Conservation (phyloP, 2,797 vertebrate species). For the Gobionotothen gibberifrons region DNA sequence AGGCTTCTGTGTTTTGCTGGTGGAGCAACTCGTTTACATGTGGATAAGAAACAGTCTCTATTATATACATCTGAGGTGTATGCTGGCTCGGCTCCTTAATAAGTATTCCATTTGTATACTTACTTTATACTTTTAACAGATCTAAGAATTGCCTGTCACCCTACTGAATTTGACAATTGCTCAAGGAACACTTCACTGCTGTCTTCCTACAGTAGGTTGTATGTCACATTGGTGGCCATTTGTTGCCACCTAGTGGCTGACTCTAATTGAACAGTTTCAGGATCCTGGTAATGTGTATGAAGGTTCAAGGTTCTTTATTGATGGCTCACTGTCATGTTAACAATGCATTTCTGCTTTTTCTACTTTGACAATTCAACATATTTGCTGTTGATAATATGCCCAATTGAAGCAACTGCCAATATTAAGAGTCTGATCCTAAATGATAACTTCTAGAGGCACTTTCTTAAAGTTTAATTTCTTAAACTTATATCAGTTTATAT, state of each 20-base stretch:
- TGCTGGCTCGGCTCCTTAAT: background rate
- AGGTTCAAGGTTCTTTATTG: no score
- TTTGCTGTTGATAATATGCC: background rate
- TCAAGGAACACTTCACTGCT: background rate
- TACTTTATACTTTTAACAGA: background rate
- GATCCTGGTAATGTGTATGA: background rate
- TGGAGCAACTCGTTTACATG: conserved; percentile 13
- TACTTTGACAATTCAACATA: background rate
- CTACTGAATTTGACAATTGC: background rate
- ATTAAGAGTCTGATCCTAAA: background rate
- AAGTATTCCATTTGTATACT: background rate
- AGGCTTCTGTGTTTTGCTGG: conserved; percentile 2
- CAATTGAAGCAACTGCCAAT: background rate
- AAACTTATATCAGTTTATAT: background rate
- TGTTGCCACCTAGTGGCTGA: conserved; percentile 52
- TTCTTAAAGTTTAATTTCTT: background rate
- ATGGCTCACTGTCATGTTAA: background rate
- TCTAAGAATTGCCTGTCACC: background rate
- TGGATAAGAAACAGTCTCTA: conserved; percentile 3
- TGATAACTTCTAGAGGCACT: background rate
- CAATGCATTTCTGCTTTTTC: background rate
- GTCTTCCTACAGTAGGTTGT: background rate
- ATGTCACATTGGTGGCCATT: background rate
- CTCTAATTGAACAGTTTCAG: background rate
- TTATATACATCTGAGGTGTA: background rate